Percentiles rank a stretch among this genome's conserved stretches.
Evolutionary conservation across 2,888 invertebrate species (phyloP).

Genomic region (Eupithecia dodoneata): DNA sequence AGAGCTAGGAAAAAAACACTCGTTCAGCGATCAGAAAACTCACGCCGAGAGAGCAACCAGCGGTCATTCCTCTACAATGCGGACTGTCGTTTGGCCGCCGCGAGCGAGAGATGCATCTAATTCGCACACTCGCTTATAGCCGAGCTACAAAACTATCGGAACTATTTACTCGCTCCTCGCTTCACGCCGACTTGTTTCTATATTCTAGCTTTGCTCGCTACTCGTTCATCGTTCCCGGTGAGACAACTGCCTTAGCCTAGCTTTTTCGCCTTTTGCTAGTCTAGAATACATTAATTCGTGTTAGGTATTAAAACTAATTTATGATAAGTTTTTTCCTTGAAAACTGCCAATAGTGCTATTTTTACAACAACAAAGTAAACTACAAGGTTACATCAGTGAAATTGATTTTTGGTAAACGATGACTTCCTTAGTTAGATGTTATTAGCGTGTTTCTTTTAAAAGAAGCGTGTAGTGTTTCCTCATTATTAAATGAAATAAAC

Average conservation of each 20-base stretch:
- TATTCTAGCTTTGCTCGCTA: no score
- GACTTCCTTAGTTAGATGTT: slow-evolving; percentile 14
- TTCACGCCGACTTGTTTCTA: no score
- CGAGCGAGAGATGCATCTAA: no score
- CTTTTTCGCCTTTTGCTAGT: neutral
- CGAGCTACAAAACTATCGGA: no score
- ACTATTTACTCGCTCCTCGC: no score
- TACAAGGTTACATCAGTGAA: slow-evolving; percentile 23
- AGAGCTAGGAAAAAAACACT: no score
- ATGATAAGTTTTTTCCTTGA: neutral
- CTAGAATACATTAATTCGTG: neutral
- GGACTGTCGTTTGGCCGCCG: no score
- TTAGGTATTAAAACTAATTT: neutral
- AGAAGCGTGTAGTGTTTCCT: slow-evolving; percentile 2
- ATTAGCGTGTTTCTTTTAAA: slow-evolving; percentile 11
- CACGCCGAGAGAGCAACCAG: no score
- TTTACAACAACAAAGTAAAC: neutral
- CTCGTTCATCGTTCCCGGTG: no score
- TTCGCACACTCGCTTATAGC: no score
- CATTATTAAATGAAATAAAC: neutral
- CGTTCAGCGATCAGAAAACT: no score
- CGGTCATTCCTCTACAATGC: no score
- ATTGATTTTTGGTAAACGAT: slow-evolving; percentile 24
- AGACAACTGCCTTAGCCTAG: neutral
- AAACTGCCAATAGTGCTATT: slow-evolving; percentile 1